A percentile compares a stretch with the other conserved stretches of the same genome.
These are phyloP conservation scores for Paguma larvata DNA, from an alignment of 2,797 vertebrate species.

Conservation along the genomic window DNA sequence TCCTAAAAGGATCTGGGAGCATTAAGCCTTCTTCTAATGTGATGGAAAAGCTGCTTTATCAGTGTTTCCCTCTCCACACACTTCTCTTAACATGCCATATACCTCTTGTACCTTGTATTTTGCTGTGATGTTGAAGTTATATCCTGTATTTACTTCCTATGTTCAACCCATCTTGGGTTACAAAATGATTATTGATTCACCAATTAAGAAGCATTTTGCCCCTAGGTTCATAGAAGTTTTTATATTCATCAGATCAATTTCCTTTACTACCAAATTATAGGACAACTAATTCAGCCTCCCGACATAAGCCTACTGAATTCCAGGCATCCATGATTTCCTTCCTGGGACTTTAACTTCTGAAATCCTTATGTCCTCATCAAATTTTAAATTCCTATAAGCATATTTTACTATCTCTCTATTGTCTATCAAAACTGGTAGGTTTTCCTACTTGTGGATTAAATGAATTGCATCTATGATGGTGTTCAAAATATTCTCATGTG, in stretches of 20 bases:
- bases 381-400: not conserved
- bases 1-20: not conserved
- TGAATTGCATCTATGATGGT: not conserved
- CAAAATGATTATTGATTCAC: not conserved
- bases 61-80: not conserved
- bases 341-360: not conserved
- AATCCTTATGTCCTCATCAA: not conserved
- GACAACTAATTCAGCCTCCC: not conserved
- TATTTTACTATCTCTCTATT: not conserved
- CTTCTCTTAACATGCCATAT: not conserved
- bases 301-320: not conserved
- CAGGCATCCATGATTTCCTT: not conserved
- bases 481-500: not conserved
- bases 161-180: not conserved
- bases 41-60: not conserved
- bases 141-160: not conserved
- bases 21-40: not conserved
- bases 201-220: not conserved
- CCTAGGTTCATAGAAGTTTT: not conserved
- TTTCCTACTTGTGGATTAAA: not conserved
- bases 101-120: not conserved
- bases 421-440: not conserved
- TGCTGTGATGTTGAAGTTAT: not conserved
- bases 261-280: not conserved
- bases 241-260: not conserved